Base-by-base conservation (phyloP, 2,113 vertebrate genomes). In the Melanocharis versteri region DNA sequence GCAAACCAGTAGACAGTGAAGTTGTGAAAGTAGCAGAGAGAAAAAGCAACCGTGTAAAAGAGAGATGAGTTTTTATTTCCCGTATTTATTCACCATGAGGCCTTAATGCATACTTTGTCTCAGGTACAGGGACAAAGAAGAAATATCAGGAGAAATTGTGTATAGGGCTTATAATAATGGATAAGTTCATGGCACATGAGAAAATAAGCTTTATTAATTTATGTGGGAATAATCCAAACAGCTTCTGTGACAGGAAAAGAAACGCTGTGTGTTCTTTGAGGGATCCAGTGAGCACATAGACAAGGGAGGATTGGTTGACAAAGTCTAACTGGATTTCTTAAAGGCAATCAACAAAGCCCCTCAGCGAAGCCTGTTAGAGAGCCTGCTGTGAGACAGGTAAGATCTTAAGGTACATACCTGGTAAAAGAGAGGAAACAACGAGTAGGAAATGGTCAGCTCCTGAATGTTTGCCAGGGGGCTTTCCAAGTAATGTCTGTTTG, bases 21-120 rank as follows among this genome's bases (percentile, higher is more conserved):
- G 17, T 13, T 68, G 51, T 75, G 42, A 93, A 88, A 71, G 35
- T 8, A 68, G 7, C 23, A 68, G 13, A 1, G 7, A 88, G n/a
- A 69, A 58, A 83, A 85, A 3, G 6, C 30, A 85, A 47, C 8
- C n/a, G 6, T 0, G 0, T n/a, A 48, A 72, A 83, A 69, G 11
- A 57, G 21, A 85, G 83, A 83, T 51, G 0, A 60, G 10, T 26
- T 79, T 65, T 83, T 79, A 28, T 69, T 93, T 90, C 68, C 31
- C n/a, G 19, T 61, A 73, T 90, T 77, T 80, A 19, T 65, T 72
- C n/a, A 61, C 26, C 13, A 9, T 18, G 15, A 90, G 27, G 4
- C 10, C 8, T 86, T 76, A 83, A 86, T 4, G 10, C 14, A 56
- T 53, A 40, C 44, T 89, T 83, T 4, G 42, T n/a, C 16, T 87